A percentile compares a stretch with the other conserved stretches of the same genome.
Conservation (phyloP, 2,797 vertebrate genomes). For the Brachyalestes nurse region DNA sequence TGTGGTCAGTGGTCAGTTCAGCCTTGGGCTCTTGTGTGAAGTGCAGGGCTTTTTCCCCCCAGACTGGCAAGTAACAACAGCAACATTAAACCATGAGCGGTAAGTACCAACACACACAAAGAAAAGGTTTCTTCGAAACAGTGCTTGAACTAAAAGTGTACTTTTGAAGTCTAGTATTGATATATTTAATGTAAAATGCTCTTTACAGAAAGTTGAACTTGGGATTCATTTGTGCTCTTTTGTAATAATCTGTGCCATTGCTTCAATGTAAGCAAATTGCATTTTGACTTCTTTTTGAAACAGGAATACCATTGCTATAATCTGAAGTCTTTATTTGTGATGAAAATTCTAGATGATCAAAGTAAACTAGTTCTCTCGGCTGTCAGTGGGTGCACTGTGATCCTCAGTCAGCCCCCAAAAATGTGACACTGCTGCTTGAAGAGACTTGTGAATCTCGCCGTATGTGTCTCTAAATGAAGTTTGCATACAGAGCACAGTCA, state of each 20-base stretch:
- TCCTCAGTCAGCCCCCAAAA: background rate
- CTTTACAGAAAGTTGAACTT: no score
- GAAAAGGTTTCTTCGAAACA: background rate
- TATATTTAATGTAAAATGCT: no score
- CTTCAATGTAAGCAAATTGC: background rate
- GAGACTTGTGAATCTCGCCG: background rate
- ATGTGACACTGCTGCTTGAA: background rate
- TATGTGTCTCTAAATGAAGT: background rate
- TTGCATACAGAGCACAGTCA: background rate
- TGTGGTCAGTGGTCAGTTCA: background rate
- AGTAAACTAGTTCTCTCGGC: background rate
- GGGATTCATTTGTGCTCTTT: no score
- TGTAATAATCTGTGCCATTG: background rate
- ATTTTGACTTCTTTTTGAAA: no score
- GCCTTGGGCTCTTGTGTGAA: background rate
- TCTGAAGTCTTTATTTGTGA: background rate
- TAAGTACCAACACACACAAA: conserved; percentile 4
- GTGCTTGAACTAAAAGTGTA: background rate
- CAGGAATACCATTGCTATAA: background rate
- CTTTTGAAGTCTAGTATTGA: no score
- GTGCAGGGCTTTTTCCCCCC: background rate
- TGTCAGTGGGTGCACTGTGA: no score
- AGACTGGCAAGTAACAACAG: background rate
- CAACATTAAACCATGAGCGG: conserved; percentile 31
- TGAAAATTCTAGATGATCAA: background rate